Conservation (phyloP, 2,113 vertebrate genomes). For the Tapirus terrestris region DNA sequence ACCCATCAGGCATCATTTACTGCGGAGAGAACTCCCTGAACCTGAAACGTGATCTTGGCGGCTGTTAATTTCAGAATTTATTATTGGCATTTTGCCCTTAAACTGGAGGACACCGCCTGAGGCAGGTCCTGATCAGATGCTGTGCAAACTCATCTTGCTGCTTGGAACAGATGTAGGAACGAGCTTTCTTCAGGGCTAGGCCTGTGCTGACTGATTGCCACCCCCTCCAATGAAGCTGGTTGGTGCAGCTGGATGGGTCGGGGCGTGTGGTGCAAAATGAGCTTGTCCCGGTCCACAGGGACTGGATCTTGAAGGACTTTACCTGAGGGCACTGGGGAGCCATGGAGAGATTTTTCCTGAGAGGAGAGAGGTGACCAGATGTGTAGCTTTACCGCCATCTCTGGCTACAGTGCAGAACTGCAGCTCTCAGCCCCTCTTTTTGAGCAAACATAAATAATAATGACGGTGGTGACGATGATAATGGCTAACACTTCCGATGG, state of each 20-base stretch:
- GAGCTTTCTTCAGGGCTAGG: no score
- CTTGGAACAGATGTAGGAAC: not conserved
- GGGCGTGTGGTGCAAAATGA: fast-evolving
- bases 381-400: not conserved
- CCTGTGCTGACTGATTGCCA: fast-evolving
- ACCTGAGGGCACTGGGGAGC: not conserved
- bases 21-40: fast-evolving
- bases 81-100: conserved; percentile 26
- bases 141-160: not conserved
- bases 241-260: fast-evolving
- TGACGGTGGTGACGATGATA: not conserved
- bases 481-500: not conserved
- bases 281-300: not conserved
- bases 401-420: fast-evolving
- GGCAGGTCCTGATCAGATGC: not conserved
- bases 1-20: fast-evolving
- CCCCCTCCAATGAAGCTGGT: fast-evolving
- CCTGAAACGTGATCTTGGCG: not conserved
- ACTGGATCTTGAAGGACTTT: not conserved
- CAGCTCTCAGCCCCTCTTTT: no score
- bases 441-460: fast-evolving
- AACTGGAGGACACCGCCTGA: not conserved
- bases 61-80: not conserved
- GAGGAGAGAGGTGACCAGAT: not conserved
- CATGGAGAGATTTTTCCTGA: not conserved